Evolutionary conservation across 1,140 invertebrate genomes (phyloP).

Genomic region (Campodea augens): DNA sequence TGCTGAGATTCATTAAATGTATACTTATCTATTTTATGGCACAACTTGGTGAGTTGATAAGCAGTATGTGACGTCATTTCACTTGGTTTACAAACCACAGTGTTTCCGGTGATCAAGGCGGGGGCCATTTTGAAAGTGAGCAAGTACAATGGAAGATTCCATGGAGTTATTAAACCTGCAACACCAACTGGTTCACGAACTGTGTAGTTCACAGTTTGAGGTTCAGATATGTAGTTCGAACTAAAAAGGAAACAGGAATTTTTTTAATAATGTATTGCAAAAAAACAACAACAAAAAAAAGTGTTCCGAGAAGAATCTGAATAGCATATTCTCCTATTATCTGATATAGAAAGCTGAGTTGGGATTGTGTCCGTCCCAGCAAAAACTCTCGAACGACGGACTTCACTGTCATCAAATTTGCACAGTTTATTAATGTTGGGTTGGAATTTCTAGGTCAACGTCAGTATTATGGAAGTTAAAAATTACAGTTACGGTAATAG

Average conservation of each 20-base stretch:
- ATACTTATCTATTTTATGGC: slow-evolving; percentile 30
- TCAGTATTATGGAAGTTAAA: too few species aligned
- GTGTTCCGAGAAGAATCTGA: too few species aligned
- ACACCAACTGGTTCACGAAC: slow-evolving; percentile 32
- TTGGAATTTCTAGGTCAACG: too few species aligned
- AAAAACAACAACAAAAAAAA: neutral
- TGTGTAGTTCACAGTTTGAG: slow-evolving; percentile 30
- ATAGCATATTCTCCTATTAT: too few species aligned
- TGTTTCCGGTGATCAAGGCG: slow-evolving; percentile 34
- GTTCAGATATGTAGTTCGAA: slow-evolving; percentile 20
- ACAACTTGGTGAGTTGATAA: slow-evolving; percentile 29
- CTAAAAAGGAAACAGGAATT: slow-evolving; percentile 16
- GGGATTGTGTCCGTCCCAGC: too few species aligned
- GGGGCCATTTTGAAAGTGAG: slow-evolving; percentile 37
- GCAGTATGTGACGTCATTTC: slow-evolving; percentile 39
- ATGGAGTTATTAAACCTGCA: slow-evolving; percentile 35
- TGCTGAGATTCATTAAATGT: too few species aligned
- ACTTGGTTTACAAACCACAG: slow-evolving; percentile 38
- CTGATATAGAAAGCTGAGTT: too few species aligned
- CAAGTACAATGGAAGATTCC: slow-evolving; percentile 40
- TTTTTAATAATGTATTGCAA: slow-evolving; percentile 1
- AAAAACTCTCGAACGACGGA: too few species aligned
- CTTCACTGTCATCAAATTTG: too few species aligned
- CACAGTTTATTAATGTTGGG: too few species aligned
- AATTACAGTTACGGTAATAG: too few species aligned